Percentiles rank a stretch among this genome's conserved stretches.
These are phyloP conservation scores for Troides helena DNA, from an alignment of 2,888 invertebrate species.

Conservation along the genomic window DNA sequence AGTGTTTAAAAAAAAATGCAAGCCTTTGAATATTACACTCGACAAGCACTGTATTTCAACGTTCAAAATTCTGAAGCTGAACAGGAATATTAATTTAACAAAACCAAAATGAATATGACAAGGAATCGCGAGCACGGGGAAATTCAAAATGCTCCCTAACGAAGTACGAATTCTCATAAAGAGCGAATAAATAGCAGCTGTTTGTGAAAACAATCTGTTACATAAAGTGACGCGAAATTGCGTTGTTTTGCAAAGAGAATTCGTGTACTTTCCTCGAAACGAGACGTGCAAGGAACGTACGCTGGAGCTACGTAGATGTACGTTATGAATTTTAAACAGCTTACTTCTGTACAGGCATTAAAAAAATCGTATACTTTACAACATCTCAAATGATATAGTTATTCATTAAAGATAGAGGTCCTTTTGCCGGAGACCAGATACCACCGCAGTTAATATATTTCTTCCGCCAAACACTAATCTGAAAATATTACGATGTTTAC, in stretches of 20 bases:
- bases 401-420: too few relatives aligned
- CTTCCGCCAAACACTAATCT: too few relatives aligned
- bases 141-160: constrained; percentile 40
- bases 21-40: not conserved
- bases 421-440: too few relatives aligned
- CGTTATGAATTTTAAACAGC: constrained; percentile 13
- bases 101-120: constrained; percentile 15
- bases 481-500: too few relatives aligned
- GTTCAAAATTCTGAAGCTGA: constrained; percentile 1
- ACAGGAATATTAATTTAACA: not conserved
- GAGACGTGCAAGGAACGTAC: constrained; percentile 20
- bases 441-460: too few relatives aligned
- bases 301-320: constrained; percentile 30
- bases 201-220: constrained; percentile 54
- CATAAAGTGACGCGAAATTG: constrained; percentile 59
- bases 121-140: constrained; percentile 33
- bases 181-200: constrained; percentile 44
- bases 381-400: too few relatives aligned
- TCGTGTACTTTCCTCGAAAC: constrained; percentile 39
- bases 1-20: not conserved
- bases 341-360: not conserved
- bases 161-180: constrained; percentile 51
- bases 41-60: not conserved
- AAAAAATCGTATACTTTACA: not conserved
- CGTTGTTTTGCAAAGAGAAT: constrained; percentile 56